A percentile compares a stretch with the other conserved stretches of the same genome.
These are phyloP conservation scores for Epinephelus awoara DNA, from an alignment of 2,797 vertebrate species.

Conservation along the genomic window DNA sequence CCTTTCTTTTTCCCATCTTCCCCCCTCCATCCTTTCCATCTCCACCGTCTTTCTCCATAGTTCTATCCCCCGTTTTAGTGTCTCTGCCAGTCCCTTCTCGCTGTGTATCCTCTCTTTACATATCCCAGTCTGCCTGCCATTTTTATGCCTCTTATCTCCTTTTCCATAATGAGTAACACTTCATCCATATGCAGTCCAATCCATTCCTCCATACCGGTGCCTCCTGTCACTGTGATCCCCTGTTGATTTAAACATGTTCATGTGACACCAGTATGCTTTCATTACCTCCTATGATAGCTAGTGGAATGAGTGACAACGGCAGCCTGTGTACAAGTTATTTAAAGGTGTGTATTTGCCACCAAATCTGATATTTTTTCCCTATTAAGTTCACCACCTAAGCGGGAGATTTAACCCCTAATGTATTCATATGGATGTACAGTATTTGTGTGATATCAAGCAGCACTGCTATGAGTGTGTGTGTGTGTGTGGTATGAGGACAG, in stretches of 20 bases:
- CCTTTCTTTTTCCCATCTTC: slow-evolving; percentile 55
- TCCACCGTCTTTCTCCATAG: slow-evolving; percentile 40
- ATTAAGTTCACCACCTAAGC: slow-evolving; percentile 25
- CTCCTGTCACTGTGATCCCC: slow-evolving; percentile 47
- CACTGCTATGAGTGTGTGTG: neutral
- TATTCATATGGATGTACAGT: neutral
- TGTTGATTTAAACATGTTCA: slow-evolving; percentile 45
- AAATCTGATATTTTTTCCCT: slow-evolving; percentile 16
- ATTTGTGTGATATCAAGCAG: neutral
- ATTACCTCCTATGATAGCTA: slow-evolving; percentile 17
- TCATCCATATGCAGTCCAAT: slow-evolving; percentile 45
- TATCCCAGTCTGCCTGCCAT: slow-evolving; percentile 25
- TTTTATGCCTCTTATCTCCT: slow-evolving; percentile 34
- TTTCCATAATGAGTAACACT: slow-evolving; percentile 30
- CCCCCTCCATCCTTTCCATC: slow-evolving; percentile 18
- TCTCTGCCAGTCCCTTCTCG: slow-evolving; percentile 6
- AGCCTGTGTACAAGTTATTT: slow-evolving; percentile 17
- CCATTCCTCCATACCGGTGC: slow-evolving; percentile 37
- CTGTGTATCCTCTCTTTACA: neutral
- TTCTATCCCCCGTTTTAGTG: slow-evolving; percentile 41
- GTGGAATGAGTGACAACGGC: slow-evolving; percentile 20
- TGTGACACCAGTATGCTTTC: slow-evolving; percentile 15
- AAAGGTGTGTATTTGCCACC: slow-evolving; percentile 12
- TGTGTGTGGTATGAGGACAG: neutral
- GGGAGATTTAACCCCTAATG: slow-evolving; percentile 16